phyloP scores from a whole-genome alignment of 2,113 vertebrate genomes.

The Brienomyrus longianalis region DNA sequence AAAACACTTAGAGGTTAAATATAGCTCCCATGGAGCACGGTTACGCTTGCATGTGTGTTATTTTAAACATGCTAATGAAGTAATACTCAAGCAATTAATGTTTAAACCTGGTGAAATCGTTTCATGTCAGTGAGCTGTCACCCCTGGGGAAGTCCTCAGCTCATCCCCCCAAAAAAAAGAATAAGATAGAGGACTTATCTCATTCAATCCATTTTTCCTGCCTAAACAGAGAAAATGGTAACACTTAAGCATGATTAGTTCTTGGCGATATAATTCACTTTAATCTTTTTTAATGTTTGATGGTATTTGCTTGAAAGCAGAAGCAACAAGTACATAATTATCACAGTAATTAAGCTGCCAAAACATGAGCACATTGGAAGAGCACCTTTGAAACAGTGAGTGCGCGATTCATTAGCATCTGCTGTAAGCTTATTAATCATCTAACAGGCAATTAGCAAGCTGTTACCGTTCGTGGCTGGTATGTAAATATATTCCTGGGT shows the following conservation, averaged over 20 bases:
- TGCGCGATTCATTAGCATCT: slow-evolving; percentile 96
- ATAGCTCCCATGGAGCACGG: not conserved
- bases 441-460: slow-evolving; percentile 99
- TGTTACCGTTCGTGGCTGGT: slow-evolving; percentile 96
- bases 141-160: not conserved
- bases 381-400: slow-evolving; percentile 95
- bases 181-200: slow-evolving; percentile 6
- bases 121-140: not conserved
- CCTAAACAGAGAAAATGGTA: slow-evolving; percentile 40
- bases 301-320: slow-evolving; percentile 92
- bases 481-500: slow-evolving; percentile 99
- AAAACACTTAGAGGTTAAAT: not conserved
- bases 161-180: not conserved
- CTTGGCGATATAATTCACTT: slow-evolving; percentile 73
- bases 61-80: not conserved
- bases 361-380: slow-evolving; percentile 81
- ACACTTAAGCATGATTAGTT: slow-evolving; percentile 65
- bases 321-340: slow-evolving; percentile 98
- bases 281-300: slow-evolving; percentile 90
- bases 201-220: slow-evolving; percentile 29
- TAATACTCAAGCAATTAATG: not conserved
- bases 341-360: slow-evolving; percentile 93
- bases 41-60: not conserved
- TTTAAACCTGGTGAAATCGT: not conserved
- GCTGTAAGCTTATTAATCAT: slow-evolving; percentile 99